Conservation (phyloP, 2,888 invertebrate genomes). For the Thereva unica region DNA sequence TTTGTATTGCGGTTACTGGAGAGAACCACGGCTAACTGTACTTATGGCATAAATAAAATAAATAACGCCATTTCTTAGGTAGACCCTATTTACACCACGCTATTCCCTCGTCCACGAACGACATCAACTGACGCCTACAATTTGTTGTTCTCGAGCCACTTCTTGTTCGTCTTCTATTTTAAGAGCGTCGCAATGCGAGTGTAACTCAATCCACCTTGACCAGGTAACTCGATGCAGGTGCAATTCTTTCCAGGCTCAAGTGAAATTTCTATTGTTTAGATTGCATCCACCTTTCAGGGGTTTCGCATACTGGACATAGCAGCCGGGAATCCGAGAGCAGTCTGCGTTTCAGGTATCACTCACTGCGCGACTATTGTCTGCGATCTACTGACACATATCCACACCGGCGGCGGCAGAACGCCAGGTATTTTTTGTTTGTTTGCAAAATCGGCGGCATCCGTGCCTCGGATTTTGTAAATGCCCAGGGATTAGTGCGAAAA, state of each 20-base stretch:
- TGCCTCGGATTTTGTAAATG: background rate
- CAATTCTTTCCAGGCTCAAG: slow-evolving; percentile 19
- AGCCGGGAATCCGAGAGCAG: slow-evolving; percentile 11
- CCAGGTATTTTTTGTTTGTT: background rate
- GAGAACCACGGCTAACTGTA: no score
- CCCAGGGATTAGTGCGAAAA: no score
- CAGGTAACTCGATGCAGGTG: slow-evolving; percentile 28
- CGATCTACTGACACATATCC: slow-evolving; percentile 28
- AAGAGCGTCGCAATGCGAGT: background rate
- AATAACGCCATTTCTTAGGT: no score
- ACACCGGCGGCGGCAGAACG: slow-evolving; percentile 3
- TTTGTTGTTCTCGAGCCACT: no score
- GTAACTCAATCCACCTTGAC: slow-evolving; percentile 31
- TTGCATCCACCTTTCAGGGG: slow-evolving; percentile 24
- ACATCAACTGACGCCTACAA: no score
- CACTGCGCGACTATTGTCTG: background rate
- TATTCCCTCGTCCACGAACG: no score
- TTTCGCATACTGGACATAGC: slow-evolving; percentile 13
- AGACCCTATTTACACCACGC: no score
- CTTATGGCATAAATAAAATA: no score
- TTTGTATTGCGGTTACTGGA: no score
- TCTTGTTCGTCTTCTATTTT: no score
- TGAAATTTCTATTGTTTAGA: slow-evolving; percentile 18
- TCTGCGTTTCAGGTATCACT: slow-evolving; percentile 1
- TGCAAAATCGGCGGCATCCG: background rate